Base-by-base conservation (phyloP, 2,113 vertebrate genomes). In the Lepidothrix coronata region DNA sequence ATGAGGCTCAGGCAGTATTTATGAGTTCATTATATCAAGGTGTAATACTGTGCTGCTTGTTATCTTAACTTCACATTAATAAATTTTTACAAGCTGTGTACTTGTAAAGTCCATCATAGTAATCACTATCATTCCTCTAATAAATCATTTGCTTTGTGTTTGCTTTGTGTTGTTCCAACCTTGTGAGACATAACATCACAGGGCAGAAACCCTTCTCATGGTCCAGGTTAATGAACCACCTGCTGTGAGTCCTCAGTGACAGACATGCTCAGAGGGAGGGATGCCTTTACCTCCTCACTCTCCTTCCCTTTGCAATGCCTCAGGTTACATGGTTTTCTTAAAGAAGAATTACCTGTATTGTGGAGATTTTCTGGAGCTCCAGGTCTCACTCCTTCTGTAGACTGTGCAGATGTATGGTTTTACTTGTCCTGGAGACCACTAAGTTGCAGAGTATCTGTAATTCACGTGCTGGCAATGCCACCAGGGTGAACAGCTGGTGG, bases 31-130 rank as follows among this genome's bases (percentile, higher is more conserved):
- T 82, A 44, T 72, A 55, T 85, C 57, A 57, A 59, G 58, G 13
- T 78, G 43, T 94, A 44, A 68, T 65, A 59, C 44, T 31, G 18
- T 75, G 41, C 52, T 91, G 43, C 55, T 62, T 74, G 57, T 78
- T 76, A 89, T 70, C 68, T 86, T 94, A 91, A 89, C 81, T 78
- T 88, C 25, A 35, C 35, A 6, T 46, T 84, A 93, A 92, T 93
- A 95, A 93, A 65, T 72, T 49, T 92, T 75, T 72, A 81, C 73
- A 79, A 79, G 70, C 77, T 79, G 31, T 61, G 77, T 80, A 67
- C 77, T 61, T 75, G 80, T 92, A 78, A 95, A 96, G 20, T 37
- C 43, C 48, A 55, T 51, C 27, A 8, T 52, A 48, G 57, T 78
- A 48, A 84, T 84, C 67, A 66, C 51, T 71, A 37, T 80, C n/a